phyloP scores from a whole-genome alignment of 2,797 vertebrate species.

The Forpus xanthops region DNA sequence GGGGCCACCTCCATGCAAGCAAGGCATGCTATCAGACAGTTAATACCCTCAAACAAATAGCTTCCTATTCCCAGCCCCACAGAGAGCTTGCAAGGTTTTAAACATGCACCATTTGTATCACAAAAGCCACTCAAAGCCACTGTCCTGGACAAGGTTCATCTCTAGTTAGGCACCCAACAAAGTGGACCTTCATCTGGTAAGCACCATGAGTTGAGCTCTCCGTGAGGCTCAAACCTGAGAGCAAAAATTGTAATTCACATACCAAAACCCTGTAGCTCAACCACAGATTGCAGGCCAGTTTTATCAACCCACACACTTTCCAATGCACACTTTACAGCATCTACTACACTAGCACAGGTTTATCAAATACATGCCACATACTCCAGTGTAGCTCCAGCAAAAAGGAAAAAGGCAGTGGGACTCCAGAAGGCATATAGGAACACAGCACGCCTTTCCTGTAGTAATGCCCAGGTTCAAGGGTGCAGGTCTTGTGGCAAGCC shows the following conservation, averaged over 20 bases:
- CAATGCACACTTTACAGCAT: rapidly evolving
- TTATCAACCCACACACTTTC: neutral
- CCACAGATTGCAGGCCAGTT: neutral
- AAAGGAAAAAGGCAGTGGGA: rapidly evolving
- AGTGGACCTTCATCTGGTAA: rapidly evolving
- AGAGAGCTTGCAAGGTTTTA: neutral
- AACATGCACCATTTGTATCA: conserved; percentile 5
- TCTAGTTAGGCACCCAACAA: conserved; percentile 7
- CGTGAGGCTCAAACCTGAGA: neutral
- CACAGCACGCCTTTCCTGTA: rapidly evolving
- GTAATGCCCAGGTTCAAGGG: rapidly evolving
- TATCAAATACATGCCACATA: rapidly evolving
- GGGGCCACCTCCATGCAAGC: neutral
- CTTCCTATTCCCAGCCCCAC: neutral
- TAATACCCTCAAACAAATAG: conserved; percentile 33
- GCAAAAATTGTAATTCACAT: rapidly evolving
- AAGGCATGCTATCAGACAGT: neutral
- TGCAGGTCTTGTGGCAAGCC: rapidly evolving
- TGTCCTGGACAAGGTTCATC: neutral
- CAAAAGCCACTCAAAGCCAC: conserved; percentile 2
- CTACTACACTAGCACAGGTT: neutral
- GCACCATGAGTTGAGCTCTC: neutral
- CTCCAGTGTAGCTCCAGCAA: neutral
- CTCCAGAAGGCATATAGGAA: neutral
- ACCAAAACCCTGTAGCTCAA: neutral